Evolutionary conservation across 2,797 vertebrate species (phyloP).

Genomic region (Selene dorsalis): DNA sequence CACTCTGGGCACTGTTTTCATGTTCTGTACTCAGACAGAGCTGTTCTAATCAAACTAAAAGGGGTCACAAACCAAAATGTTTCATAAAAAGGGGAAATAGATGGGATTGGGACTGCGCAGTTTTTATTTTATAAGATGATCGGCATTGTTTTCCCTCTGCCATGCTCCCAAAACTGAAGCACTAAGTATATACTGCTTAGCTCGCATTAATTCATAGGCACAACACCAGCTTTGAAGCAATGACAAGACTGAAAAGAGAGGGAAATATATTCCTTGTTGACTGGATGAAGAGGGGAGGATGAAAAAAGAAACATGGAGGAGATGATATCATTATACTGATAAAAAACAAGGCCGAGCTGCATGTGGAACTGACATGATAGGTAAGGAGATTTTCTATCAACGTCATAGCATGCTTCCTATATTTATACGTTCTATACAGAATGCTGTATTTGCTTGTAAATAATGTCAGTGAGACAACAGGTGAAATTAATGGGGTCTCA

Average conservation of each 20-base stretch:
- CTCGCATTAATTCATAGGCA: constrained; percentile 43
- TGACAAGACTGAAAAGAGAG: constrained; percentile 44
- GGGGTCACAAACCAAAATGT: constrained; percentile 33
- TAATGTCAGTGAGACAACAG: constrained; percentile 20
- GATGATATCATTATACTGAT: constrained; percentile 60
- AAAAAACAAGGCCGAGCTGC: constrained; percentile 27
- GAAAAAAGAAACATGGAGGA: constrained; percentile 48
- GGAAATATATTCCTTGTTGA: constrained; percentile 57
- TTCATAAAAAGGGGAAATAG: constrained; percentile 31
- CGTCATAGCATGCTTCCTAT: neutral
- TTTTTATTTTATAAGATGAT: constrained; percentile 36
- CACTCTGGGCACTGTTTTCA: constrained; percentile 16
- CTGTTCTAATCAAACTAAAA: constrained; percentile 45
- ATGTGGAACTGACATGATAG: constrained; percentile 21
- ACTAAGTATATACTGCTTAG: constrained; percentile 44
- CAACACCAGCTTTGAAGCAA: constrained; percentile 61
- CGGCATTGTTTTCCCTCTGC: constrained; percentile 12
- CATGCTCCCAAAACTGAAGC: constrained; percentile 22
- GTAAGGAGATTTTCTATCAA: neutral
- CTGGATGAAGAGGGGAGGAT: constrained; percentile 40
- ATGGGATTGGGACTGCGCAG: neutral
- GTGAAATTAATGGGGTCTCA: constrained; percentile 23
- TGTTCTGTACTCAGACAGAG: constrained; percentile 20
- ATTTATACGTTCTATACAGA: neutral
- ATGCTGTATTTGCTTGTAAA: neutral